phyloP scores from a whole-genome alignment of 2,888 invertebrate species.

The Drosophila neonasuta region DNA sequence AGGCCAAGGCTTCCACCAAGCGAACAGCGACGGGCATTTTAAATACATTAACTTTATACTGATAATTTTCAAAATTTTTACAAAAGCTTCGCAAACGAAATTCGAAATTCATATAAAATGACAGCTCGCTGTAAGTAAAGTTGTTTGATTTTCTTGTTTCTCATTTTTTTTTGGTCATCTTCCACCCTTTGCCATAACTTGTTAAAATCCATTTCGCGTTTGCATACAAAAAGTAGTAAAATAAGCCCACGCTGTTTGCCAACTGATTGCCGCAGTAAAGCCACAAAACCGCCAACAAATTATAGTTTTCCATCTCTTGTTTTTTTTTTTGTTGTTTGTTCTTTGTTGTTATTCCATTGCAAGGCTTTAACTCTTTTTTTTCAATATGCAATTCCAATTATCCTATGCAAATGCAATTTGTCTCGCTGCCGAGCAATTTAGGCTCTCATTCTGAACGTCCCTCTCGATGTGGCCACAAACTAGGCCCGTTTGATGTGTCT shows the following conservation, averaged over 20 bases:
- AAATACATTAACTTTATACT: neutral
- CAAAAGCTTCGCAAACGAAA: neutral
- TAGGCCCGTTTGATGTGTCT: slow-evolving; percentile 57
- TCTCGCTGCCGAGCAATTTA: slow-evolving; percentile 69
- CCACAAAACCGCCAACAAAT: slow-evolving; percentile 63
- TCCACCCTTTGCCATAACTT: neutral
- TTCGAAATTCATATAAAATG: slow-evolving; percentile 21
- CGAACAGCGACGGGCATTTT: slow-evolving; percentile 62
- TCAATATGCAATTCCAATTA: slow-evolving; percentile 75
- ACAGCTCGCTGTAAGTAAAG: neutral
- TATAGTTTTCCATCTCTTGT: slow-evolving; percentile 62
- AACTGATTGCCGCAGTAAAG: slow-evolving; percentile 20
- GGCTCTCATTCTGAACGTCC: slow-evolving; percentile 28
- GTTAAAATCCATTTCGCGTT: slow-evolving; percentile 13
- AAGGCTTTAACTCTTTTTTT: slow-evolving; percentile 58
- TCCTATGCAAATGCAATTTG: slow-evolving; percentile 75
- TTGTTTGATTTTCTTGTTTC: neutral
- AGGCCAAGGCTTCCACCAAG: slow-evolving; percentile 56
- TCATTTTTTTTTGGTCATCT: neutral
- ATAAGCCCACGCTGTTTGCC: slow-evolving; percentile 38
- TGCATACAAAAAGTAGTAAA: slow-evolving; percentile 30
- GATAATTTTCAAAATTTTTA: slow-evolving; percentile 4
- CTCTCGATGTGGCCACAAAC: slow-evolving; percentile 32
- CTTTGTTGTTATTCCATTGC: slow-evolving; percentile 21
- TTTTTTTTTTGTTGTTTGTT: slow-evolving; percentile 15